phyloP scores from a whole-genome alignment of 2,888 invertebrate species.

The Melinaea menophilus region DNA sequence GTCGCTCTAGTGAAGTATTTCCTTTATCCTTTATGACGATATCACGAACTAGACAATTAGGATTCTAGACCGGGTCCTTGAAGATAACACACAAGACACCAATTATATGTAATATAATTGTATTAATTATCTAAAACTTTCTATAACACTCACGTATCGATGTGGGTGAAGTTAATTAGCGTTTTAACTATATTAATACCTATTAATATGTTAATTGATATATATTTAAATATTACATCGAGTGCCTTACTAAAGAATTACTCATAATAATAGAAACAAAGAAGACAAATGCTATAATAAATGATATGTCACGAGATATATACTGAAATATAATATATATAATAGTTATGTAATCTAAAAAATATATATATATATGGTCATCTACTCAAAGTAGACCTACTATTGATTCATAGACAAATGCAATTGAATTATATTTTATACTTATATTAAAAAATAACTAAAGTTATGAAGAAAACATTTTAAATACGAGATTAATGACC shows the following conservation, averaged over 20 bases:
- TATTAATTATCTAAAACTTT: neutral
- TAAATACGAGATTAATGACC: no score
- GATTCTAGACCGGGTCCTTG: slow-evolving; percentile 61
- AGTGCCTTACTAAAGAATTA: neutral
- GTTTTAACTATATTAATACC: no score
- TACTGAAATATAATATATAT: neutral
- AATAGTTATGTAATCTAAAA: neutral
- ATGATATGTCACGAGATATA: slow-evolving; percentile 1
- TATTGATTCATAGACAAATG: no score
- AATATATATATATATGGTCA: neutral
- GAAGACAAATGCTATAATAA: neutral
- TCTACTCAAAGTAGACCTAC: neutral
- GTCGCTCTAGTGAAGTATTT: slow-evolving; percentile 77
- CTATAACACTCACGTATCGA: neutral
- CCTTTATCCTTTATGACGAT: slow-evolving; percentile 77
- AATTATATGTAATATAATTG: neutral
- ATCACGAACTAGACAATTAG: slow-evolving; percentile 70
- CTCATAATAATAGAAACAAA: neutral
- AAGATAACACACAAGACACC: slow-evolving; percentile 24
- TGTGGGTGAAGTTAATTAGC: no score
- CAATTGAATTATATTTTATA: no score
- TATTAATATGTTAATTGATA: neutral
- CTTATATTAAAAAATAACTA: no score
- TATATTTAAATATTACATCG: neutral
- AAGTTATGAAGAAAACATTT: no score